Evolutionary conservation across 2,113 vertebrate species (phyloP).

Genomic region (Clupea harengus): DNA sequence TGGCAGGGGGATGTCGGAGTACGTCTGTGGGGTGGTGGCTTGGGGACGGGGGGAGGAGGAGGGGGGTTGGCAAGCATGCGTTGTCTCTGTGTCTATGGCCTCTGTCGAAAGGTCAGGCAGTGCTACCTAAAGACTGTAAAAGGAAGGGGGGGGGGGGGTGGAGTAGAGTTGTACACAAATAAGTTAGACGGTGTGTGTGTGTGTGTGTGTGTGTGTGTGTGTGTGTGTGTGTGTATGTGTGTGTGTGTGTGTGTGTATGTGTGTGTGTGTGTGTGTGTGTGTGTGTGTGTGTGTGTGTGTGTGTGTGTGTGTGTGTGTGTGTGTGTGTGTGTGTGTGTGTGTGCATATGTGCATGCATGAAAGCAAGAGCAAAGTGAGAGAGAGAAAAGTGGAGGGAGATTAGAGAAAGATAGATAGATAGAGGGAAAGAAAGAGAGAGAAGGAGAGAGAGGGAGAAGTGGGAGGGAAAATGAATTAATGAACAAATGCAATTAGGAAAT

Average conservation of each 20-base stretch:
- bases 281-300: conserved; percentile 38
- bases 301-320: conserved; percentile 40
- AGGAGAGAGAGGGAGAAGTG: conserved; percentile 70
- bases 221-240: conserved; percentile 35
- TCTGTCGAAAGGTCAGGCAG: conserved; percentile 70
- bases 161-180: too few species aligned
- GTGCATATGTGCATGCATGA: not conserved
- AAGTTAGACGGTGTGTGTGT: not conserved
- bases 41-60: conserved; percentile 49
- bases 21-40: conserved; percentile 35
- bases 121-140: not conserved
- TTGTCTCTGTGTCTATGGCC: conserved; percentile 69
- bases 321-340: not conserved
- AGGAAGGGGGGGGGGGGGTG: not conserved
- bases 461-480: conserved; percentile 74
- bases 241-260: conserved; percentile 57
- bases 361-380: conserved; percentile 54
- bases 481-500: conserved; percentile 75
- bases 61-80: conserved; percentile 42
- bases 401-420: conserved; percentile 44
- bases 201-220: not conserved
- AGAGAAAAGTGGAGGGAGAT: conserved; percentile 39
- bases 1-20: conserved; percentile 66
- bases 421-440: conserved; percentile 63
- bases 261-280: not conserved